These are phyloP conservation scores for Cololabis saira DNA, from an alignment of 2,113 vertebrate genomes.

Conservation along the genomic window DNA sequence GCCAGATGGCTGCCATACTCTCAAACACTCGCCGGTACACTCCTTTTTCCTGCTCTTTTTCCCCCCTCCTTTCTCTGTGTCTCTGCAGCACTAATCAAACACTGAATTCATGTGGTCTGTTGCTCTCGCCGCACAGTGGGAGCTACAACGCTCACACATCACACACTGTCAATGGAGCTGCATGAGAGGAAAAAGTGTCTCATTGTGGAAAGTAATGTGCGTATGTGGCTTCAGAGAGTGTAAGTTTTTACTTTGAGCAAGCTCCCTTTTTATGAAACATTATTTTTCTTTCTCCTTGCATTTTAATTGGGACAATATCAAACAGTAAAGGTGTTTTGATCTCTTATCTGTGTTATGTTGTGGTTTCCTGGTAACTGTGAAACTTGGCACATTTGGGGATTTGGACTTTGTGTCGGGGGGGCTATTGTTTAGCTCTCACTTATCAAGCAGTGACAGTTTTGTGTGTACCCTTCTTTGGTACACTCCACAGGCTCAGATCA, in stretches of 20 bases:
- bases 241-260: not conserved
- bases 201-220: not conserved
- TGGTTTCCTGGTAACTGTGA: not conserved
- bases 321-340: constrained; percentile 9
- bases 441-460: constrained; percentile 9
- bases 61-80: not conserved
- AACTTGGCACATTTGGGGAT: constrained; percentile 16
- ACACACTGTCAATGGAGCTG: constrained; percentile 10
- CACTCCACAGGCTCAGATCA: not conserved
- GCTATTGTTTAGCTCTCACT: constrained; percentile 25
- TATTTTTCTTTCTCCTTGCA: not conserved
- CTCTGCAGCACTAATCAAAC: constrained; percentile 42
- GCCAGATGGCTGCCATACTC: constrained; percentile 56
- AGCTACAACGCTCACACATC: constrained; percentile 30
- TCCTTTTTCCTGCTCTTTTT: too few relatives aligned
- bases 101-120: constrained; percentile 43
- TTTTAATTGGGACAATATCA: constrained; percentile 12
- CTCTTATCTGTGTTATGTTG: constrained; percentile 11
- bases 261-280: not conserved
- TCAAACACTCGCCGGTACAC: constrained; percentile 12
- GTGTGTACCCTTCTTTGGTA: not conserved
- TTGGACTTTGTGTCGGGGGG: constrained; percentile 8
- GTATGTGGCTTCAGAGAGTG: constrained; percentile 8
- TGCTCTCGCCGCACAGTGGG: constrained; percentile 45
- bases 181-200: constrained; percentile 18